Base-by-base conservation (phyloP, 2,797 vertebrate genomes). In the Anolis apletophallus region DNA sequence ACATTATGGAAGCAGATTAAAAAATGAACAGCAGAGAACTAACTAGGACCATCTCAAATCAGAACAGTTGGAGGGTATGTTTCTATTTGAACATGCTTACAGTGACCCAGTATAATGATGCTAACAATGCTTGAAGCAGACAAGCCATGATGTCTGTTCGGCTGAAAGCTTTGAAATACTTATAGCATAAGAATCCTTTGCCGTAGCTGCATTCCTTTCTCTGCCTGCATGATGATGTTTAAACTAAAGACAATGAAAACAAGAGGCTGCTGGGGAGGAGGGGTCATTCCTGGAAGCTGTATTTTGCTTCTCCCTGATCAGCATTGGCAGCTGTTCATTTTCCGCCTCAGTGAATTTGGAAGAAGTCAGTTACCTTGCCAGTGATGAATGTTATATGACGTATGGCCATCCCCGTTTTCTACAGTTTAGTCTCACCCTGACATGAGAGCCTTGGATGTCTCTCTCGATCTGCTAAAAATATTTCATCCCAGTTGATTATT, bases 291-390 rank as follows among this genome's bases (percentile, higher is more conserved):
- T 87, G 69, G 85, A 91, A 94, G 89, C 92, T 95, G 90, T 84
- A 85, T 93, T 95, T 94, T 93, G 92, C 92, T 92, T 97, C 93
- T 96, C 94, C 95, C 94, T 96, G 96, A 95, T 96, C 94, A 93
- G 90, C 95, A 91, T 81, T 97, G 97, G 96, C 97, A 98, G 97
- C 97, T 98, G 97, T 97, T 98, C 96, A 97, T 98, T 98, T 98
- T 98, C 97, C 97, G 96, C 97, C 94, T 95, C 96, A 97, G 92
- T 95, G 95, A 96, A 89, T 97, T 94, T 95, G 93, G 91, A 96
- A 96, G 94, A 96, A 96, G 94, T 95, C 93, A 90, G 96, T 97
- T 98, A 97, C 96, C 97, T 97, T 95, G 92, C 87, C 85, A 92
- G 91, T 96, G 96, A 97, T 96, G 96, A 97, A 97, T 97, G 93